Evolutionary conservation across 2,888 invertebrate genomes (phyloP).

Genomic region (Litoditis marina): DNA sequence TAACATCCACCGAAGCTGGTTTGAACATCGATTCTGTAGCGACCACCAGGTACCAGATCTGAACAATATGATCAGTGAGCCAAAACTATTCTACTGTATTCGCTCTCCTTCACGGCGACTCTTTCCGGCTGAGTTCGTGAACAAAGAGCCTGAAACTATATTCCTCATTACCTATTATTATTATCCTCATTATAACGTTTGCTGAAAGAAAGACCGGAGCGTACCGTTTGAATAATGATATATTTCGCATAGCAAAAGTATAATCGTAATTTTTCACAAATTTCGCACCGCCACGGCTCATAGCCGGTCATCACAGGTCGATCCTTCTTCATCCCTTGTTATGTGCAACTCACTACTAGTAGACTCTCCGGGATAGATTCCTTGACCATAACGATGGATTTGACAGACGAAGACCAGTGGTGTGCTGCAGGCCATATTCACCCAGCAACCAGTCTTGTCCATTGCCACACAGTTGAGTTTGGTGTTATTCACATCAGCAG

Average conservation of each 20-base stretch:
- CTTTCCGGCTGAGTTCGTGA: too few relatives aligned
- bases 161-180: too few relatives aligned
- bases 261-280: neutral
- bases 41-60: conserved; percentile 45
- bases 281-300: too few relatives aligned
- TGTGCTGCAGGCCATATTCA: conserved; percentile 11
- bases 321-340: too few relatives aligned
- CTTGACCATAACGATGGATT: conserved; percentile 43
- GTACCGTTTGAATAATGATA: too few relatives aligned
- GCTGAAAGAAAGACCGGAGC: too few relatives aligned
- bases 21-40: conserved; percentile 41
- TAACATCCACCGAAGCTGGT: conserved; percentile 32
- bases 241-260: neutral
- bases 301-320: too few relatives aligned
- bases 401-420: conserved; percentile 27
- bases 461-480: conserved; percentile 36
- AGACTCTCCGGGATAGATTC: conserved; percentile 32
- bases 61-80: too few relatives aligned
- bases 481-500: conserved; percentile 22
- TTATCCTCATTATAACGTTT: too few relatives aligned
- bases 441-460: conserved; percentile 35
- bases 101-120: too few relatives aligned
- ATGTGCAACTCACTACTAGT: conserved; percentile 25
- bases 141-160: too few relatives aligned
- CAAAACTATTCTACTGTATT: too few relatives aligned